Evolutionary conservation across 2,113 vertebrate species (phyloP).

Genomic region (Scortum barcoo): DNA sequence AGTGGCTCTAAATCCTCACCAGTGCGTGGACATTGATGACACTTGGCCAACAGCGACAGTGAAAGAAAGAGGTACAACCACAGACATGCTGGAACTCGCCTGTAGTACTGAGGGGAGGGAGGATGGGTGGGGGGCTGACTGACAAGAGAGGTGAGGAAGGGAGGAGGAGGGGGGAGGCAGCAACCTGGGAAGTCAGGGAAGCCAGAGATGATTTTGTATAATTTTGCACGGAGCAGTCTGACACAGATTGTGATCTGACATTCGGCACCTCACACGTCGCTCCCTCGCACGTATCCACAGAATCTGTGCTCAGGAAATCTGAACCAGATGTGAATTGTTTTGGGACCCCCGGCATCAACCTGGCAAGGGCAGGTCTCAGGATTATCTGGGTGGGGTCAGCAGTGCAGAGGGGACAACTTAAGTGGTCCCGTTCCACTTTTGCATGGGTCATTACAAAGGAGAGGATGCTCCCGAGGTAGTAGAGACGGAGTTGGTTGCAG

Average conservation of each 20-base stretch:
- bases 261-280: slow-evolving; percentile 52
- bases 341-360: slow-evolving; percentile 68
- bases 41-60: slow-evolving; percentile 60
- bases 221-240: slow-evolving; percentile 63
- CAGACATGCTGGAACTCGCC: slow-evolving; percentile 62
- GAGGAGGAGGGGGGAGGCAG: too few relatives aligned
- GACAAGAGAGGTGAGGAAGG: slow-evolving; percentile 54
- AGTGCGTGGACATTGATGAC: slow-evolving; percentile 65
- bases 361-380: slow-evolving; percentile 68
- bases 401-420: slow-evolving; percentile 52
- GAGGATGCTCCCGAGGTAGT: slow-evolving; percentile 63
- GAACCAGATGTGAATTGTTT: slow-evolving; percentile 75
- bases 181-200: slow-evolving; percentile 46
- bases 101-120: slow-evolving; percentile 30
- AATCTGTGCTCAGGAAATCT: slow-evolving; percentile 62
- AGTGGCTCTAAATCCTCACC: slow-evolving; percentile 13
- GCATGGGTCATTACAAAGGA: slow-evolving; percentile 51
- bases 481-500: slow-evolving; percentile 1
- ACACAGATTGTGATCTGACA: slow-evolving; percentile 68
- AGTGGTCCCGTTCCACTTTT: slow-evolving; percentile 56
- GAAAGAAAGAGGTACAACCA: slow-evolving; percentile 42
- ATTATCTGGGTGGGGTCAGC: slow-evolving; percentile 72
- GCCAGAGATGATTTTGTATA: slow-evolving; percentile 51
- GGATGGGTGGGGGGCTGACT: slow-evolving; percentile 41
- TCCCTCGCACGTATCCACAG: slow-evolving; percentile 37